Conservation (phyloP, 2,797 vertebrate species). For the Pseudochirops corinnae region DNA sequence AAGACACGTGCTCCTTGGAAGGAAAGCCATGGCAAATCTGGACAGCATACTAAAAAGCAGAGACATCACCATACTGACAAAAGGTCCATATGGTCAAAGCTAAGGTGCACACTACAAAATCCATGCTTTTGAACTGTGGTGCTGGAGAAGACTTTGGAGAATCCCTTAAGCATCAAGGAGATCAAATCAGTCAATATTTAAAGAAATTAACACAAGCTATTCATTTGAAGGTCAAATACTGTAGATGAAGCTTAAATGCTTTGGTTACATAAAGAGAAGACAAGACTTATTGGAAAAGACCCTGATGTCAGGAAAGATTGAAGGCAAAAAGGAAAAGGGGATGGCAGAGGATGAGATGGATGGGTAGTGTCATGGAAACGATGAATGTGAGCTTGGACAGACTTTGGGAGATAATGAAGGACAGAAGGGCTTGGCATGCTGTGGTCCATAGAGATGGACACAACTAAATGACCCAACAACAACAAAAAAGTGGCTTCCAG, state of each 20-base stretch:
- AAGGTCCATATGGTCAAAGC: background rate
- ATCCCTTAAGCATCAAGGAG: background rate
- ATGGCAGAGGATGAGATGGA: too few relatives aligned
- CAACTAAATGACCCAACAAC: too few relatives aligned
- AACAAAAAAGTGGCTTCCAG: background rate
- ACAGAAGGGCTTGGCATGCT: too few relatives aligned
- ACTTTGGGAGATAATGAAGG: background rate
- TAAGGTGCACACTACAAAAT: background rate
- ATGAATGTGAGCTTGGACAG: background rate
- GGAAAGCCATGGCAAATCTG: background rate
- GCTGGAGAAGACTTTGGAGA: background rate
- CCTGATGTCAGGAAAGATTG: too few relatives aligned
- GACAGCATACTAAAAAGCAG: background rate
- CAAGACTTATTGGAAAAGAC: too few relatives aligned
- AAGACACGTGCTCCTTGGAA: background rate
- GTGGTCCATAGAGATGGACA: background rate
- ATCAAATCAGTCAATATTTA: too few relatives aligned
- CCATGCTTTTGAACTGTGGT: background rate
- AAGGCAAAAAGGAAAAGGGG: too few relatives aligned
- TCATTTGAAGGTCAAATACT: too few relatives aligned
- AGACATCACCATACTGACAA: background rate
- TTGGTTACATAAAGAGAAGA: too few relatives aligned
- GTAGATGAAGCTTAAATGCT: too few relatives aligned
- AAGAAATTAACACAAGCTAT: too few relatives aligned
- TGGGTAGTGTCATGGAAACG: too few relatives aligned